Evolutionary conservation across 92 coral and sea anemone genomes (phyloP), one percentile per base, ranked within the genome.

Genomic region (Pocillopora grandis): DNA sequence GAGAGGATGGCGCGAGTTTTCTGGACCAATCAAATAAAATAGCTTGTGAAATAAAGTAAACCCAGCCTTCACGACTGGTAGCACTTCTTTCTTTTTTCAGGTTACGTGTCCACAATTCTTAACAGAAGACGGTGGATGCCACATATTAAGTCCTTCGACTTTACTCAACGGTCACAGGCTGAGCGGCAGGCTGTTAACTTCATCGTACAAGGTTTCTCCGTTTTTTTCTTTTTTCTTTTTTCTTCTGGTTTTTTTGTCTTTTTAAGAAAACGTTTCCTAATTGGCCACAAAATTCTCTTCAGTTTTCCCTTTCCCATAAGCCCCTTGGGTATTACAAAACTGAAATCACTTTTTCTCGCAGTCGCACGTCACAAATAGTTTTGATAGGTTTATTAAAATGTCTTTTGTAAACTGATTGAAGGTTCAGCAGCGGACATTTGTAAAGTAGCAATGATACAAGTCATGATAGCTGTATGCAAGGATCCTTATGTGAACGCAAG

Each of bases 401-500:
- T 52, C 58, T 11, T 36, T 58, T 12, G 55, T 16, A 27, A 27
- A 27, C 31, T 63, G 56, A 35, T 52, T 52, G 0, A 67, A 95
- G 98, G 98, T 14, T 95, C 98, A 5, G 98, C 98, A 18, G 98
- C 98, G 19, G 98, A 95, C 76, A 85, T 95, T 23, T 93, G 94
- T 76, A 95, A 95, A 72, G 86, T 90, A 57, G 95, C 94, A 35
- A 95, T 95, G 98, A 88, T 95, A 12, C 87, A 86, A 70, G 90
- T 94, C 61, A 86, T 95, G 14, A 88, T 75, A n/a, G 82, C 95
- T 6, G 52, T 95, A 52, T 80, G 77, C 52, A 63, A 84, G 60
- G 89, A 90, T 17, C 75, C 88, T 9, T 56, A 81, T 4, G 61
- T 83, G 20, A 86, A 75, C 37, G 92, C 98, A 66, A 90, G 98